A percentile compares a stretch with the other conserved stretches of the same genome.
These are phyloP conservation scores for Syndactyla subalaris DNA, from an alignment of 2,797 vertebrate genomes.

Conservation along the genomic window DNA sequence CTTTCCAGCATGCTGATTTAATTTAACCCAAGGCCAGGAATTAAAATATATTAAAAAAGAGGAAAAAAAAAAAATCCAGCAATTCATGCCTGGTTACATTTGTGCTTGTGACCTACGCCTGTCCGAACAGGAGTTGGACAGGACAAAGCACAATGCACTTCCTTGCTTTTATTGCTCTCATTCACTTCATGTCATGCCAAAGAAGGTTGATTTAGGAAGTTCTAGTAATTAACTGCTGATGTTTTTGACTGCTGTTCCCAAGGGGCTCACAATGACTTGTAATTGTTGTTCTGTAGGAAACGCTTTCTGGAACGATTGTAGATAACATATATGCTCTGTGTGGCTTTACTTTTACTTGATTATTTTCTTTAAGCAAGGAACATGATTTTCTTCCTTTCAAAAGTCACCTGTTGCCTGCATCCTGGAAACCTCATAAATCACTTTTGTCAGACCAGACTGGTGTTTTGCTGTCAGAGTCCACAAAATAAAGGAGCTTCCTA, in stretches of 20 bases:
- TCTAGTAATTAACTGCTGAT: slow-evolving; percentile 71
- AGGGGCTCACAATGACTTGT: slow-evolving; percentile 61
- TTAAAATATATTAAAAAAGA: slow-evolving; percentile 20
- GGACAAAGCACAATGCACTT: slow-evolving; percentile 80
- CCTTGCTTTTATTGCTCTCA: slow-evolving; percentile 74
- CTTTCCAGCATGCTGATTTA: slow-evolving; percentile 33
- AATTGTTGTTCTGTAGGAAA: slow-evolving; percentile 70
- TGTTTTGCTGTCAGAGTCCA: neutral
- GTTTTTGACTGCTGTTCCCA: slow-evolving; percentile 69
- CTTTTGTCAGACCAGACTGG: neutral
- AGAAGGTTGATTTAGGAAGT: slow-evolving; percentile 74
- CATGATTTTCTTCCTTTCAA: neutral
- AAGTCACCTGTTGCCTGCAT: neutral
- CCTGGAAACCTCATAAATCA: neutral
- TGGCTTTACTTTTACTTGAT: slow-evolving; percentile 31
- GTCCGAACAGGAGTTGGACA: slow-evolving; percentile 59
- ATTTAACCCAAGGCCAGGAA: slow-evolving; percentile 65
- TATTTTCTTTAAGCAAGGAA: slow-evolving; percentile 32
- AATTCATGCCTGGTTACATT: slow-evolving; percentile 66
- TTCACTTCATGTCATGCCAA: slow-evolving; percentile 78
- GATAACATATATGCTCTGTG: slow-evolving; percentile 22
- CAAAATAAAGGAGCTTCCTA: neutral
- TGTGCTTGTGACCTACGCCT: slow-evolving; percentile 67
- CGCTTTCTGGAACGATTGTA: slow-evolving; percentile 30
- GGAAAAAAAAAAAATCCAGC: neutral